Conservation (phyloP, 2,797 vertebrate species). For the Pseudotriccus pelzelni region DNA sequence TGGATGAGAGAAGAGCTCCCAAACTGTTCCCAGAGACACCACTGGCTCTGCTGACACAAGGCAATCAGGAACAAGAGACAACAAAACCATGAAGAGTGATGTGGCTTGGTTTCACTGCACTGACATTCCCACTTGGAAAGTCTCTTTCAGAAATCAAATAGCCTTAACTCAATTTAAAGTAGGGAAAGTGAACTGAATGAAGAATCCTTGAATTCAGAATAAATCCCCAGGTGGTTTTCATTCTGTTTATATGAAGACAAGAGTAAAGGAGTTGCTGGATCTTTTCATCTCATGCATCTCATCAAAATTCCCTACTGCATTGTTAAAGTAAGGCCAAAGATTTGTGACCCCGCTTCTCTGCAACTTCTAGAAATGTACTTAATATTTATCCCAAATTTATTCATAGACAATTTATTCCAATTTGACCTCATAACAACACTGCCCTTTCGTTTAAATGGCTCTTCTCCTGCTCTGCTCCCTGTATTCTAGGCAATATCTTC, state of each 20-base stretch:
- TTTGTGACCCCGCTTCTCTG: neutral
- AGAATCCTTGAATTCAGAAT: neutral
- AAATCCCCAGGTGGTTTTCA: neutral
- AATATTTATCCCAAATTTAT: constrained; percentile 25
- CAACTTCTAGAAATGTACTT: neutral
- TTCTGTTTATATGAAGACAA: neutral
- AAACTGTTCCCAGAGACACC: neutral
- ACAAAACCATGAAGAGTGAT: accelerated
- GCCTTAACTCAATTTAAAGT: neutral
- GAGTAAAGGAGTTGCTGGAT: neutral
- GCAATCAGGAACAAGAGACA: neutral
- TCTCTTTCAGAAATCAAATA: neutral
- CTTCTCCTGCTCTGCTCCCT: neutral
- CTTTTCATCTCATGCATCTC: neutral
- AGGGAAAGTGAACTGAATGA: neutral
- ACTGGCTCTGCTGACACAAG: neutral
- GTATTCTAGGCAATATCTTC: neutral
- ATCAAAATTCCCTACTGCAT: neutral
- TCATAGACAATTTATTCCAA: constrained; percentile 4
- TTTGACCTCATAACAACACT: neutral
- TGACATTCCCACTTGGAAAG: neutral
- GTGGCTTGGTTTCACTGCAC: neutral
- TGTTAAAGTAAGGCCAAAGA: constrained; percentile 4
- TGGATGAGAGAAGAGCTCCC: neutral
- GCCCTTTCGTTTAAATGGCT: neutral